Conservation (phyloP, 1,140 invertebrate species). For the Monomorium pharaonis region DNA sequence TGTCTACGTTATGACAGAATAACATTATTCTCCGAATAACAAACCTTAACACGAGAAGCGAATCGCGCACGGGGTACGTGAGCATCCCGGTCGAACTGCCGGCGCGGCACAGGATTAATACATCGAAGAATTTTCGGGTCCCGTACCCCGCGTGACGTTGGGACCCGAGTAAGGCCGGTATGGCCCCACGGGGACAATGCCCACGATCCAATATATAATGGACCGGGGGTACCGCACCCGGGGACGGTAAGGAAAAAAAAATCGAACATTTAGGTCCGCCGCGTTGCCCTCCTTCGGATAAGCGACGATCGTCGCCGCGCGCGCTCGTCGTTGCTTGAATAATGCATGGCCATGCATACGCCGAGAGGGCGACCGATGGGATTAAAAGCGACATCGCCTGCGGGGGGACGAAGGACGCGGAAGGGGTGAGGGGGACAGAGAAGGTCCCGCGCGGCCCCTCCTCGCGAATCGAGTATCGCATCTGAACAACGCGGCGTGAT, state of each 20-base stretch:
- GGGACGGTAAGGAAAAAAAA: slow-evolving; percentile 23
- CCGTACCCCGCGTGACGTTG: neutral
- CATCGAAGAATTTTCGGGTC: neutral
- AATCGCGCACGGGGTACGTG: neutral
- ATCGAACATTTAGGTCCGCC: slow-evolving; percentile 37
- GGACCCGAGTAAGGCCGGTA: neutral
- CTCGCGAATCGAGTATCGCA: slow-evolving; percentile 43
- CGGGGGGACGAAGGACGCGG: neutral
- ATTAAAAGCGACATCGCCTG: slow-evolving; percentile 30
- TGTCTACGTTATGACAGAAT: neutral
- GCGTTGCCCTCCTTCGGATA: slow-evolving; percentile 35
- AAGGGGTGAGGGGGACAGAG: too few relatives aligned
- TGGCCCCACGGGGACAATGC: slow-evolving; percentile 7
- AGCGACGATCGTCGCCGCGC: slow-evolving; percentile 26
- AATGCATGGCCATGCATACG: slow-evolving; percentile 45
- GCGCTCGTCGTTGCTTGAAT: slow-evolving; percentile 43
- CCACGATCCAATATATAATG: neutral
- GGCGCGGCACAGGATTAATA: neutral
- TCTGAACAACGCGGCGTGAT: slow-evolving; percentile 44
- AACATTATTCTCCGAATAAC: neutral
- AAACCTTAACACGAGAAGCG: neutral
- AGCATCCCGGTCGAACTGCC: neutral
- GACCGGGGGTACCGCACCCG: neutral
- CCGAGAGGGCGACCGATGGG: slow-evolving; percentile 13
- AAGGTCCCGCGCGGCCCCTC: neutral